Evolutionary conservation across 2,113 vertebrate genomes (phyloP).

Genomic region (Dicentrarchus labrax): DNA sequence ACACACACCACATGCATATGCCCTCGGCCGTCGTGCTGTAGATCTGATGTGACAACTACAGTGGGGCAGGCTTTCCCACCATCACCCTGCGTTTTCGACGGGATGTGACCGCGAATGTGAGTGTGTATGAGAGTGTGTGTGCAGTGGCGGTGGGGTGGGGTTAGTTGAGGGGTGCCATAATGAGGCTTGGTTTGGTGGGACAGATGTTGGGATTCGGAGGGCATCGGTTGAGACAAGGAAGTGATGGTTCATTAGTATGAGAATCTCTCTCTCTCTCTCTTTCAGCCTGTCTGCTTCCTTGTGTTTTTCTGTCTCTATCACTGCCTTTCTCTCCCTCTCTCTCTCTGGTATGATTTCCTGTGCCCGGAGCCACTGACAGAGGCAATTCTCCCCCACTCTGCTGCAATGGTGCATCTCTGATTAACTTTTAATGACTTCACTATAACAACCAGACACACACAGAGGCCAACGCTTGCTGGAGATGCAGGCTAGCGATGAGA

Average conservation of each 20-base stretch:
- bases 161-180: conserved; percentile 73
- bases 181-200: conserved; percentile 78
- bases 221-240: conserved; percentile 76
- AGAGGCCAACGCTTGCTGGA: conserved; percentile 44
- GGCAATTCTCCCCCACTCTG: conserved; percentile 74
- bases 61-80: conserved; percentile 79
- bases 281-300: conserved; percentile 59
- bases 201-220: conserved; percentile 76
- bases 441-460: conserved; percentile 61
- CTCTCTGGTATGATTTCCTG: conserved; percentile 78
- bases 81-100: conserved; percentile 53
- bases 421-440: conserved; percentile 82
- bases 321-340: conserved; percentile 36
- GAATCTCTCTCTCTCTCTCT: conserved; percentile 53
- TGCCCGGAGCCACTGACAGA: conserved; percentile 80
- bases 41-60: conserved; percentile 86
- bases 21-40: conserved; percentile 75
- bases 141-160: conserved; percentile 43
- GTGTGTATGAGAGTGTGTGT: conserved; percentile 34
- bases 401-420: conserved; percentile 78
- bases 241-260: conserved; percentile 81
- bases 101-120: conserved; percentile 48
- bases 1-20: conserved; percentile 74
- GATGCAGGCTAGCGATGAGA: conserved; percentile 57
- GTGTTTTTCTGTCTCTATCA: conserved; percentile 72